Evolutionary conservation across 1,140 invertebrate species (phyloP).

Genomic region (Centruroides vittatus): DNA sequence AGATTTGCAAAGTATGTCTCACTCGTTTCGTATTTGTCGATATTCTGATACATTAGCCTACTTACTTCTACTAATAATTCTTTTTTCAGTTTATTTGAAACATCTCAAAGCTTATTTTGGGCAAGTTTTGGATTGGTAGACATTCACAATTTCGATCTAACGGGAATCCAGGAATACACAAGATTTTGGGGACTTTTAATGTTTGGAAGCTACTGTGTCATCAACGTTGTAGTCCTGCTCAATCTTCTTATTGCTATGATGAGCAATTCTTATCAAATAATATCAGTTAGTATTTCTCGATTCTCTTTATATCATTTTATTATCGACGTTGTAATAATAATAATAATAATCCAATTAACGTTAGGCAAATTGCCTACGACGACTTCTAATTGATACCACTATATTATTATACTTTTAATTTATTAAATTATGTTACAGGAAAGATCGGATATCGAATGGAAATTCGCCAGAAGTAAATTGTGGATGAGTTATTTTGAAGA

Average conservation of each 20-base stretch:
- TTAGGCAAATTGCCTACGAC: too few relatives aligned
- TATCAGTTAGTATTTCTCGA: constrained; percentile 49
- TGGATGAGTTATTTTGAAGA: constrained; percentile 90
- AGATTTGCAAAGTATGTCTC: constrained; percentile 59
- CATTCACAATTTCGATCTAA: constrained; percentile 65
- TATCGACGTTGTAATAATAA: too few relatives aligned
- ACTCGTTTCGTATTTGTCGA: background rate
- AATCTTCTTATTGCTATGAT: constrained; percentile 96
- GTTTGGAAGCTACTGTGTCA: constrained; percentile 78
- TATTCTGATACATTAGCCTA: too few relatives aligned
- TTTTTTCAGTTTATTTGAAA: constrained; percentile 68
- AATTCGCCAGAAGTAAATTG: constrained; percentile 73
- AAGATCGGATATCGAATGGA: constrained; percentile 79
- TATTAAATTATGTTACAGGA: constrained; percentile 38
- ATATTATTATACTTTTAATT: constrained; percentile 2
- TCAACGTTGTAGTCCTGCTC: constrained; percentile 79
- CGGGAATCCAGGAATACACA: constrained; percentile 72
- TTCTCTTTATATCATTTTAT: background rate
- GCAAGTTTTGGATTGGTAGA: constrained; percentile 84
- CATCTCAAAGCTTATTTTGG: constrained; percentile 87
- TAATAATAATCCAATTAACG: too few relatives aligned
- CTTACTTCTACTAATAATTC: too few relatives aligned
- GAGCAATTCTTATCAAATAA: constrained; percentile 87
- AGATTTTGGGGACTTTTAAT: constrained; percentile 73
- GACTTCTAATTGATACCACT: too few relatives aligned